Conservation (phyloP, 2,113 vertebrate species). For the Lagenorhynchus albirostris region DNA sequence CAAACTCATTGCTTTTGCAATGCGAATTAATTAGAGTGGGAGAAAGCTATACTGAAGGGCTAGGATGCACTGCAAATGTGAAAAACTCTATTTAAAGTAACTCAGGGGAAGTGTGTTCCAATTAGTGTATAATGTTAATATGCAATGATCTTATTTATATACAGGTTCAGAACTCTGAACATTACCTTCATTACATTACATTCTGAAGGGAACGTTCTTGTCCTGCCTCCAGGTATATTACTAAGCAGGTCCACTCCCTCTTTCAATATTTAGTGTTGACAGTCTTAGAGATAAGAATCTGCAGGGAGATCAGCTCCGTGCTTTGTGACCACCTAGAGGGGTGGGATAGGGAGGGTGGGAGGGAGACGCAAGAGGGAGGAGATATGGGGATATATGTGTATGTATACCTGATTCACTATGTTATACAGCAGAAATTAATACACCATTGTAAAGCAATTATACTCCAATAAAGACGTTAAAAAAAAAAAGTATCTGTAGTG, state of each 20-base stretch:
- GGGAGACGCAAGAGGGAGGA: no score
- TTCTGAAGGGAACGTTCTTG: neutral
- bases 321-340: no score
- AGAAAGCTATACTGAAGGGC: conserved; percentile 47
- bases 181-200: neutral
- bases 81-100: conserved; percentile 69
- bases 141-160: conserved; percentile 55
- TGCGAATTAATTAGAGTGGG: conserved; percentile 72
- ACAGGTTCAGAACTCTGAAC: neutral
- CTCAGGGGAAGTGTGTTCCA: conserved; percentile 52
- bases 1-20: conserved; percentile 71
- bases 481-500: neutral
- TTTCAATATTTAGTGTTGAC: neutral
- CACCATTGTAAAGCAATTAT: no score
- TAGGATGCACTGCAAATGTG: conserved; percentile 55
- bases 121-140: conserved; percentile 24
- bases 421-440: no score
- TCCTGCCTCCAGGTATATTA: neutral
- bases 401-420: no score
- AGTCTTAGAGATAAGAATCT: neutral
- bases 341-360: no score
- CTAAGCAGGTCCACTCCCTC: neutral
- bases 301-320: no score
- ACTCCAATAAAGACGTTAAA: no score
- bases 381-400: no score